Evolutionary conservation across 2,797 vertebrate species (phyloP).

Genomic region (Eupleurogrammus muticus): DNA sequence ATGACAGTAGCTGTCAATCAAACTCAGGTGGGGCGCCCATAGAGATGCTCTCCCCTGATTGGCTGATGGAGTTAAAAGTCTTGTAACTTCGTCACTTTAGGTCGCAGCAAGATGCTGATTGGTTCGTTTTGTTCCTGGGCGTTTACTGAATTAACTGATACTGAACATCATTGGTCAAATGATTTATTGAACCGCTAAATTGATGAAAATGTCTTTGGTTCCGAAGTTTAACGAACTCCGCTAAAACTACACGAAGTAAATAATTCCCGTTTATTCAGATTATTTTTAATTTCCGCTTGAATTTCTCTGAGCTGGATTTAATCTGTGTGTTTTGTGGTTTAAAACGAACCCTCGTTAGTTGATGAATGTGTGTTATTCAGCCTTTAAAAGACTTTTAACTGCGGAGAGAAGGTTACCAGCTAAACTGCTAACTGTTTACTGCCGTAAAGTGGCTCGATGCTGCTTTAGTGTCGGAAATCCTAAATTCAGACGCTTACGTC

Average conservation of each 20-base stretch:
- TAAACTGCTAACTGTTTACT: not conserved
- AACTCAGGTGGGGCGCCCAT: fast-evolving
- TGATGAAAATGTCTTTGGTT: fast-evolving
- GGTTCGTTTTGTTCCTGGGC: not conserved
- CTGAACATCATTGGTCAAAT: constrained; percentile 6
- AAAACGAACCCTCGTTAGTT: not conserved
- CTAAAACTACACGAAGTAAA: not conserved
- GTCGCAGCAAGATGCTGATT: constrained; percentile 12
- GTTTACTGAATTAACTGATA: not conserved
- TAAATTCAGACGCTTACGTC: fast-evolving
- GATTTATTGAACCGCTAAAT: not conserved
- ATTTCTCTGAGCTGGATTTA: not conserved
- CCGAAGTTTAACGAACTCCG: not conserved
- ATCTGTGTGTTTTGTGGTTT: not conserved
- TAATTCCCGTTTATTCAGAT: not conserved
- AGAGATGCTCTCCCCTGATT: not conserved
- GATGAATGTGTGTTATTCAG: not conserved
- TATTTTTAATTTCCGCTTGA: not conserved
- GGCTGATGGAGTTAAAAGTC: not conserved
- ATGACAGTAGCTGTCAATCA: constrained; percentile 19
- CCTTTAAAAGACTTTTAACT: not conserved
- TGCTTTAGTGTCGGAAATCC: not conserved
- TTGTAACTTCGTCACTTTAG: fast-evolving
- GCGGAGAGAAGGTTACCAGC: not conserved
- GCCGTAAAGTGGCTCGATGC: not conserved